Conservation (phyloP, 1,140 invertebrate genomes). For the Aphaenogaster floridana region DNA sequence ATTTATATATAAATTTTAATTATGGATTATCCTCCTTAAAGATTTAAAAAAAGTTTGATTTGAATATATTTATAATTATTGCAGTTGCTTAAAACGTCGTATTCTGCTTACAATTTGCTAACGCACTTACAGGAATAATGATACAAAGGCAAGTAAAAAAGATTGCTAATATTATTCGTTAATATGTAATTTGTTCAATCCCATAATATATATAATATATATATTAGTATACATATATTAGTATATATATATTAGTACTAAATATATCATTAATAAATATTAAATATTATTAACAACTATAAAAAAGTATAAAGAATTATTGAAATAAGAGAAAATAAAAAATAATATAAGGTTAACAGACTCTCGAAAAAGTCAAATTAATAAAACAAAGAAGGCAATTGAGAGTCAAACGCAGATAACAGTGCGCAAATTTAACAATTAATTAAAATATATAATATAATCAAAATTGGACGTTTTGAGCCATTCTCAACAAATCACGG, state of each 20-base stretch:
- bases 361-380: no score
- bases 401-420: no score
- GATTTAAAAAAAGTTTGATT: not conserved
- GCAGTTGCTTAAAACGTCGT: constrained; percentile 1
- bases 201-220: not conserved
- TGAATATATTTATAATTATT: not conserved
- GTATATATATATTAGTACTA: no score
- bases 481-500: no score
- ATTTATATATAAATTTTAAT: not conserved
- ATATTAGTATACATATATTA: no score
- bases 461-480: no score
- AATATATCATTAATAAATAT: no score
- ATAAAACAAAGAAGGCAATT: no score
- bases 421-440: no score
- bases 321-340: not conserved
- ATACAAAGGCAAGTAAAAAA: not conserved
- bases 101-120: not conserved
- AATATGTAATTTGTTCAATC: not conserved
- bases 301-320: not conserved
- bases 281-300: not conserved
- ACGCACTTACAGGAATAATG: not conserved
- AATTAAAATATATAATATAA: no score
- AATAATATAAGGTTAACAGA: not conserved
- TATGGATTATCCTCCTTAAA: not conserved
- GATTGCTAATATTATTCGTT: not conserved